Conservation (phyloP, 2,113 vertebrate species). For the Platysternon megacephalum region DNA sequence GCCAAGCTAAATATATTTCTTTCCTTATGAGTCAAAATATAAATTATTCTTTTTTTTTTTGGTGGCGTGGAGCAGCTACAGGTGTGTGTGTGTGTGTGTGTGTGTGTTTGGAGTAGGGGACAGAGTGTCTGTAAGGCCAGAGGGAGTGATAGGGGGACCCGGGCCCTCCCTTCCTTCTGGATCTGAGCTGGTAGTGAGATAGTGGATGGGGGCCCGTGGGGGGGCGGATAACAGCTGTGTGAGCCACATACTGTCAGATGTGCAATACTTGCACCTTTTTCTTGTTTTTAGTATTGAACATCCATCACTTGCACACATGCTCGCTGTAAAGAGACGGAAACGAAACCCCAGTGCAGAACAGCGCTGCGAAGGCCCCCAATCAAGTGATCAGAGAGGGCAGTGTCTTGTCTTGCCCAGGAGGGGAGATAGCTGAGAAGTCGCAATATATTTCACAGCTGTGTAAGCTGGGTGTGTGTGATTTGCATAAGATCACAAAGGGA, state of each 20-base stretch:
- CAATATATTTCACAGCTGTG: too few species aligned
- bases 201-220: neutral
- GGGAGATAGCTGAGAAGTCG: too few species aligned
- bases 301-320: neutral
- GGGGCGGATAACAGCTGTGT: neutral
- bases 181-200: too few species aligned
- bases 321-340: neutral
- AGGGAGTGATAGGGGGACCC: too few species aligned
- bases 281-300: neutral
- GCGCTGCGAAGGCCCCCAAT: neutral
- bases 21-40: neutral
- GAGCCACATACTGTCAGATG: accelerated
- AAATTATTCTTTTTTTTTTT: neutral
- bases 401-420: neutral
- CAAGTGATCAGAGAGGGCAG: neutral
- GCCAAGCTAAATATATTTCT: neutral
- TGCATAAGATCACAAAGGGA: too few species aligned
- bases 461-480: too few species aligned
- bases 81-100: neutral
- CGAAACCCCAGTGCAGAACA: neutral
- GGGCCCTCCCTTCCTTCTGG: too few species aligned
- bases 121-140: too few species aligned
- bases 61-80: neutral
- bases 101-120: too few species aligned
- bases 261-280: neutral